Conservation (phyloP, 2,888 invertebrate genomes). For the Caenorhabditis japonica region DNA sequence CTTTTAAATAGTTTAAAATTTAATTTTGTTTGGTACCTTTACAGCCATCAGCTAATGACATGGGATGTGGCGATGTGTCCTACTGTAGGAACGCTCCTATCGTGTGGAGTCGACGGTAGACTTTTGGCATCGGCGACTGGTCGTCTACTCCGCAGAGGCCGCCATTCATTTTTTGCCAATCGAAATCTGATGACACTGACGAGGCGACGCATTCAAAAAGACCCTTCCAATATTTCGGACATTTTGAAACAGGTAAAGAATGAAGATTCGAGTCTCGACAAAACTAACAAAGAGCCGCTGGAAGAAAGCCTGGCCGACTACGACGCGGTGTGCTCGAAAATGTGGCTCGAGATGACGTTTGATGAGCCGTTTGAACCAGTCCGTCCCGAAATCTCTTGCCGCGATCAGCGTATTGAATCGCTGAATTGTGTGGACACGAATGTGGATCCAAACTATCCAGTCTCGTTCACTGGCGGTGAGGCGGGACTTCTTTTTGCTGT, state of each 20-base stretch:
- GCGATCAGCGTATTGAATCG: slow-evolving; percentile 48
- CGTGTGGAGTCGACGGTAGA: slow-evolving; percentile 58
- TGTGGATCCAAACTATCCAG: slow-evolving; percentile 4
- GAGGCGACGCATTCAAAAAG: slow-evolving; percentile 8
- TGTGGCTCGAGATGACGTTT: slow-evolving; percentile 53
- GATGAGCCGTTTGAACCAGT: slow-evolving; percentile 24
- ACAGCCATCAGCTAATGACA: slow-evolving; percentile 51
- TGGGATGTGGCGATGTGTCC: slow-evolving; percentile 50
- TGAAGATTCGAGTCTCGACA: background rate
- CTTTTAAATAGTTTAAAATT: background rate
- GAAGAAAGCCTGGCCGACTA: slow-evolving; percentile 32
- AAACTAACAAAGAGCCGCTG: slow-evolving; percentile 14
- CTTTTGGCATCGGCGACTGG: slow-evolving; percentile 31
- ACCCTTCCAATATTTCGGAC: background rate
- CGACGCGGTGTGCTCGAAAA: slow-evolving; percentile 43
- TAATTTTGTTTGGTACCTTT: no score
- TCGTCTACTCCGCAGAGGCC: slow-evolving; percentile 5
- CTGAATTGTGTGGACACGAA: slow-evolving; percentile 40
- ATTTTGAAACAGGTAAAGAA: slow-evolving; percentile 8
- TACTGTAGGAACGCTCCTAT: slow-evolving; percentile 33
- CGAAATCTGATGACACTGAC: slow-evolving; percentile 22
- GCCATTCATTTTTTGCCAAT: slow-evolving; percentile 19
- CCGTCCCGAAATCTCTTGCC: slow-evolving; percentile 21
- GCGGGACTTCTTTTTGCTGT: slow-evolving; percentile 57
- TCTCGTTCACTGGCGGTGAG: slow-evolving; percentile 52